Percentiles rank a stretch among this genome's conserved stretches.
Conservation (phyloP, 2,888 invertebrate species). For the Matsumyia berberina region DNA sequence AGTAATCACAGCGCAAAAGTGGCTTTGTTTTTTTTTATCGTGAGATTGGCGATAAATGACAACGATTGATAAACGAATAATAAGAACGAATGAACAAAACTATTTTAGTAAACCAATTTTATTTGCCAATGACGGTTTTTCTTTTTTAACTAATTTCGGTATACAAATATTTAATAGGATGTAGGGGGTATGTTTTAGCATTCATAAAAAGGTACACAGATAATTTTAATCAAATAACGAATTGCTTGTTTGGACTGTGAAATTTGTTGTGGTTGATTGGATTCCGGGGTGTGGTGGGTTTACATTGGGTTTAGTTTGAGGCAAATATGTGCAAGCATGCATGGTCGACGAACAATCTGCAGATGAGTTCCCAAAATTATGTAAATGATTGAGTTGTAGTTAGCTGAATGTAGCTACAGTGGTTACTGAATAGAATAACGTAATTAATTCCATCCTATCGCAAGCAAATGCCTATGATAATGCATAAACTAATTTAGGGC, state of each 20-base stretch:
- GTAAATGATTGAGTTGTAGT: background rate
- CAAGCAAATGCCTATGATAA: background rate
- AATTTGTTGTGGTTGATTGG: background rate
- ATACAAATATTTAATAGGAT: background rate
- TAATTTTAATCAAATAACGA: background rate
- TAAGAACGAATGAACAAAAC: constrained; percentile 21
- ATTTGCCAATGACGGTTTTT: constrained; percentile 47
- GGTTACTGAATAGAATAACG: background rate
- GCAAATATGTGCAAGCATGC: constrained; percentile 41
- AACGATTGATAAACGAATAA: constrained; percentile 18
- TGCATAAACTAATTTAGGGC: no score
- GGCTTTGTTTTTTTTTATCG: constrained; percentile 26
- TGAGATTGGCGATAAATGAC: constrained; percentile 20
- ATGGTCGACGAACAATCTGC: constrained; percentile 1
- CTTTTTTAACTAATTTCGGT: background rate
- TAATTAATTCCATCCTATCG: background rate
- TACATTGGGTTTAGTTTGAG: background rate
- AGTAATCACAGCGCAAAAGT: constrained; percentile 47
- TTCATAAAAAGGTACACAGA: constrained; percentile 27
- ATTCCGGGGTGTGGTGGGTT: background rate
- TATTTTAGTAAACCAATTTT: constrained; percentile 73
- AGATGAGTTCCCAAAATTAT: background rate
- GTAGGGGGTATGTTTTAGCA: constrained; percentile 1
- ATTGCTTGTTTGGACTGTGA: background rate
- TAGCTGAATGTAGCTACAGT: background rate